Base-by-base conservation (phyloP, 2,888 invertebrate species). In the Xylota sylvarum region DNA sequence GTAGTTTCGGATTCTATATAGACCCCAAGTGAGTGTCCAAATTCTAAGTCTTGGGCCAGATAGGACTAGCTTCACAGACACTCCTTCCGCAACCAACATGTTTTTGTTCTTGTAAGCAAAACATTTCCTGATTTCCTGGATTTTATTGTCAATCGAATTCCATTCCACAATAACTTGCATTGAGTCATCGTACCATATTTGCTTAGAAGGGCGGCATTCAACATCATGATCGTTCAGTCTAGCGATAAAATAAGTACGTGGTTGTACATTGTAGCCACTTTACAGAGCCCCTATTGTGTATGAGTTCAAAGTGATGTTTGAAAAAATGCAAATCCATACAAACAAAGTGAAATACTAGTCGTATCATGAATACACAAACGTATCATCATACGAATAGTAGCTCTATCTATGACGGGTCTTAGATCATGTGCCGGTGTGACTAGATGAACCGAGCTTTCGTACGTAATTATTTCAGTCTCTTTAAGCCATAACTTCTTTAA, bases 371-470 rank as follows among this genome's bases (percentile, higher is more conserved):
- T 30, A 46, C 17, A 10, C 10, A 37, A 1, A 14, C 43, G 7
- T 32, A 7, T 23, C 23, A 37, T 37, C 32, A 32, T 3, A 23
- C 23, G 23, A 23, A 23, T 27, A 48, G 23, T 37, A 67, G 67
- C 19, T 50, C 37, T 50, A 30, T 6, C 32, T 5, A n/a, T n/a
- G 37, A 52, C 67, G 5, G 19, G 37, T 52, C 37, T 52, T 17
- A 37, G 23, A 67, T 55, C 52, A 55, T 69, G 23, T 69, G 37
- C 40, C 27, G 65, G 48, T 35, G 7, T 6, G 17, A 12, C 10
- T 46, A n/a, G 12, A 40, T 6, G 27, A 52, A 23, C 6, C 5
- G 37, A 67, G 67, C 52, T 69, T 69, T 69, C 10, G 12, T 9
- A 27, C 17, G 52, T 27, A 40, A 69, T 55, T 69, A 55, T 69